Percentiles rank a stretch among this genome's conserved stretches.
Evolutionary conservation across 2,797 vertebrate genomes (phyloP).

Genomic region (Anniella stebbinsi): DNA sequence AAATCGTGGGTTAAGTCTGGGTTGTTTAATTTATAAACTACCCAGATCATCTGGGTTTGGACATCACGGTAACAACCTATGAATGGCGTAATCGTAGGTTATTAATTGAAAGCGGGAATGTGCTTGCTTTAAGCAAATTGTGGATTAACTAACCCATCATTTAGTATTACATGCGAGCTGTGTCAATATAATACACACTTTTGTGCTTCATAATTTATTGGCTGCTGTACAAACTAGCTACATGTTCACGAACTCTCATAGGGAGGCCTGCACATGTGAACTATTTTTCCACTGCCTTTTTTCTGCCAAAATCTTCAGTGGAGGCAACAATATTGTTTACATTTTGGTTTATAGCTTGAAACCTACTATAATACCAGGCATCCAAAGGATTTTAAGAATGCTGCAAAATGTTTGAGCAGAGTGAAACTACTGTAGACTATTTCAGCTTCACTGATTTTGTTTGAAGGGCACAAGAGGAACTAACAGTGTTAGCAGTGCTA

Average conservation of each 20-base stretch:
- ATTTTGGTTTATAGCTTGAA: slow-evolving; percentile 19
- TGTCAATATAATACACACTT: not conserved
- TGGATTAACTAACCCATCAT: too few relatives aligned
- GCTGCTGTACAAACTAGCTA: not conserved
- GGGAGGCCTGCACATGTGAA: not conserved
- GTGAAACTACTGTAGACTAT: not conserved
- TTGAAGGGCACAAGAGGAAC: slow-evolving; percentile 3
- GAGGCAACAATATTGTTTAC: not conserved
- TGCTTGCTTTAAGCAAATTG: too few relatives aligned
- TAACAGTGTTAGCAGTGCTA: not conserved
- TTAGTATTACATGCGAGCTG: too few relatives aligned
- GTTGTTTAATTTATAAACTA: too few relatives aligned
- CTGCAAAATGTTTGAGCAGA: slow-evolving; percentile 20
- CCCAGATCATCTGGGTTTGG: too few relatives aligned
- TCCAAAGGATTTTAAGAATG: slow-evolving; percentile 31
- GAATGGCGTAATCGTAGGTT: too few relatives aligned
- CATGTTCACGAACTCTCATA: not conserved
- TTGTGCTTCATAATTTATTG: not conserved
- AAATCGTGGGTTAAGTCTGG: too few relatives aligned
- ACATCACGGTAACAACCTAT: too few relatives aligned
- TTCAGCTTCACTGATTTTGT: slow-evolving; percentile 33
- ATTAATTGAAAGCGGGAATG: too few relatives aligned
- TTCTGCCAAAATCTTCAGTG: not conserved
- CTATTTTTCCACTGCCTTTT: not conserved
- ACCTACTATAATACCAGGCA: slow-evolving; percentile 29